Conservation (phyloP, 2,888 invertebrate species). For the Xiphydria camelus region DNA sequence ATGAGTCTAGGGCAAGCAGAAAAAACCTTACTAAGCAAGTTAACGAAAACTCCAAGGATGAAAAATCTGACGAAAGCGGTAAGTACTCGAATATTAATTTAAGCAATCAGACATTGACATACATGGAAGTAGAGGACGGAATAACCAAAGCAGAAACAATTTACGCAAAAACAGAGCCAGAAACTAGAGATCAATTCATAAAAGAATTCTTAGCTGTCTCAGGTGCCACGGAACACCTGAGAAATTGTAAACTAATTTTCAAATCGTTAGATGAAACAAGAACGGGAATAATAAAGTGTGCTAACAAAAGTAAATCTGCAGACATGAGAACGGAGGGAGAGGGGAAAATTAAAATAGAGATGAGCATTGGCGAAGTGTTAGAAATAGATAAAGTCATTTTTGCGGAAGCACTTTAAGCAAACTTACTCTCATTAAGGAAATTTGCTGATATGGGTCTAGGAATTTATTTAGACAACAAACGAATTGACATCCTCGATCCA, state of each 20-base stretch:
- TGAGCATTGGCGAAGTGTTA: neutral
- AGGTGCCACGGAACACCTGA: constrained; percentile 12
- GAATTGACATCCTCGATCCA: constrained; percentile 5
- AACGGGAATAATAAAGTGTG: constrained; percentile 2
- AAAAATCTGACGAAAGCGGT: no score
- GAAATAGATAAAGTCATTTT: constrained; percentile 11
- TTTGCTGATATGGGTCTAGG: no score
- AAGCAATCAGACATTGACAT: no score
- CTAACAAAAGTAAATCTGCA: constrained; percentile 4
- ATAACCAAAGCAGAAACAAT: no score
- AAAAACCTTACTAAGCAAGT: no score
- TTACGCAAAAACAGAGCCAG: no score
- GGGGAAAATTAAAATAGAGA: constrained; percentile 2
- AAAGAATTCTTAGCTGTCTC: constrained; percentile 15
- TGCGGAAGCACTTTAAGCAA: constrained; percentile 8
- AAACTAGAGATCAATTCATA: no score
- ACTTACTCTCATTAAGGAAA: constrained; percentile 13
- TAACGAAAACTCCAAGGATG: no score
- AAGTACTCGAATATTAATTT: no score
- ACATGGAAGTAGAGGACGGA: no score
- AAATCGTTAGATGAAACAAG: neutral
- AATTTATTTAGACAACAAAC: no score
- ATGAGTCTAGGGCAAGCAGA: no score
- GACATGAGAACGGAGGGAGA: constrained; percentile 9
- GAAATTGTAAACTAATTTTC: constrained; percentile 11